A percentile compares a stretch with the other conserved stretches of the same genome.
phyloP scores from a whole-genome alignment of 1,140 invertebrate species.

The Metopolophium dirhodum region DNA sequence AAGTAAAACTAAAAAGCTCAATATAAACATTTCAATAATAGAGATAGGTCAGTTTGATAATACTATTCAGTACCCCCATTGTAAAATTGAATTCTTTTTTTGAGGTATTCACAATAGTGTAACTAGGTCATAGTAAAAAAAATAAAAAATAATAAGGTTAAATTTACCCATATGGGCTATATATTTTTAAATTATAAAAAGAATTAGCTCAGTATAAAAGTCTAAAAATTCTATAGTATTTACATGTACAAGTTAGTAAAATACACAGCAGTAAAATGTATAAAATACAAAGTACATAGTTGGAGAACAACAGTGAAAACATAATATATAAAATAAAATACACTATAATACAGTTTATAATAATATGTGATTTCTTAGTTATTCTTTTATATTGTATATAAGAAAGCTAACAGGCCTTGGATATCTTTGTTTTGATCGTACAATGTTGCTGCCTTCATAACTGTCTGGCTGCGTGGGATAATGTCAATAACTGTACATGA shows the following conservation, averaged over 20 bases:
- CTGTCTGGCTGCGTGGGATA: neutral
- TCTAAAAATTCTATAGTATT: neutral
- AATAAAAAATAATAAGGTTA: neutral
- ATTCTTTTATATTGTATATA: neutral
- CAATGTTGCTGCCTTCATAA: neutral
- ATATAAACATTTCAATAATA: conserved; percentile 11
- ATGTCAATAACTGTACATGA: conserved; percentile 21
- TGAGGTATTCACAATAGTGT: neutral
- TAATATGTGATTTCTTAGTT: neutral
- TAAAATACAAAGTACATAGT: neutral
- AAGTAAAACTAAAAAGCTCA: neutral
- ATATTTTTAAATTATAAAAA: neutral
- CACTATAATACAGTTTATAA: neutral
- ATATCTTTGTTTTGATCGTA: conserved; percentile 42
- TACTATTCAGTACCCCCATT: neutral
- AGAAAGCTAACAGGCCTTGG: conserved; percentile 34
- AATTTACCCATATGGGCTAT: neutral
- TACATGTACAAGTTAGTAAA: neutral
- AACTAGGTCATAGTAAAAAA: neutral
- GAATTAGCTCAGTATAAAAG: neutral
- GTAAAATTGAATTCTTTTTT: neutral
- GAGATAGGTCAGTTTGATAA: conserved; percentile 38
- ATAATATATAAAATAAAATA: neutral
- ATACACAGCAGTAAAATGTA: neutral
- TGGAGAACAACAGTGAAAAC: neutral